Percentiles rank a stretch among this genome's conserved stretches.
These are phyloP conservation scores for Merops nubicus DNA, from an alignment of 2,113 vertebrate species.

Conservation along the genomic window DNA sequence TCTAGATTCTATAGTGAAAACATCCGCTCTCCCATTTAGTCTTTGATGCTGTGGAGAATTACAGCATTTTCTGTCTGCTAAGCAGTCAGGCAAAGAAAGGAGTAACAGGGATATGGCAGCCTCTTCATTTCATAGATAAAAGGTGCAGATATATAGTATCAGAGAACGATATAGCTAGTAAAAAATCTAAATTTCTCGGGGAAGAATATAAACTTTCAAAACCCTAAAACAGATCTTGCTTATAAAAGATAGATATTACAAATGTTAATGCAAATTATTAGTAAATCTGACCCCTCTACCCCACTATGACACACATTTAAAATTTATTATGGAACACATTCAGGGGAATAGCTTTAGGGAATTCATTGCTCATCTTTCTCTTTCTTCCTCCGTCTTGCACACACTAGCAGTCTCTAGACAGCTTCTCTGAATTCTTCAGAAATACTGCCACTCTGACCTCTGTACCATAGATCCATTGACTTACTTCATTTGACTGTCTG, in stretches of 20 bases:
- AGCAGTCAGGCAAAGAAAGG: conserved; percentile 28
- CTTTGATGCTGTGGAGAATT: not conserved
- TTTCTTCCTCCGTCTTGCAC: conserved; percentile 58
- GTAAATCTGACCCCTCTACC: conserved; percentile 50
- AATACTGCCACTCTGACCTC: conserved; percentile 65
- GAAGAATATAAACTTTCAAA: conserved; percentile 22
- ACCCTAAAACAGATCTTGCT: not conserved
- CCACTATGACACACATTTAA: conserved; percentile 45
- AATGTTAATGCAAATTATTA: conserved; percentile 66
- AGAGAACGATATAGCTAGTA: not conserved
- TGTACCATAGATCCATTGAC: conserved; percentile 64
- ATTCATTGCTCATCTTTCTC: conserved; percentile 60
- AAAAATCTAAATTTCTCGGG: not conserved
- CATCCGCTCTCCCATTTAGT: not conserved
- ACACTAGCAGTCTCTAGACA: conserved; percentile 68
- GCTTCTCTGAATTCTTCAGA: conserved; percentile 70
- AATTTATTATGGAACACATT: conserved; percentile 60
- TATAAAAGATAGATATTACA: conserved; percentile 49
- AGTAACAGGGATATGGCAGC: not conserved
- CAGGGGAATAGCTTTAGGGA: conserved; percentile 62
- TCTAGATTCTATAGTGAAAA: conserved; percentile 33
- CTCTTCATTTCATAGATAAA: conserved; percentile 12
- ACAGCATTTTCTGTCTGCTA: conserved; percentile 22
- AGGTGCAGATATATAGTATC: not conserved
- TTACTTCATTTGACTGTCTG: conserved; percentile 69